Evolutionary conservation across 2,113 vertebrate genomes (phyloP).

Genomic region (Phyllostomus discolor): DNA sequence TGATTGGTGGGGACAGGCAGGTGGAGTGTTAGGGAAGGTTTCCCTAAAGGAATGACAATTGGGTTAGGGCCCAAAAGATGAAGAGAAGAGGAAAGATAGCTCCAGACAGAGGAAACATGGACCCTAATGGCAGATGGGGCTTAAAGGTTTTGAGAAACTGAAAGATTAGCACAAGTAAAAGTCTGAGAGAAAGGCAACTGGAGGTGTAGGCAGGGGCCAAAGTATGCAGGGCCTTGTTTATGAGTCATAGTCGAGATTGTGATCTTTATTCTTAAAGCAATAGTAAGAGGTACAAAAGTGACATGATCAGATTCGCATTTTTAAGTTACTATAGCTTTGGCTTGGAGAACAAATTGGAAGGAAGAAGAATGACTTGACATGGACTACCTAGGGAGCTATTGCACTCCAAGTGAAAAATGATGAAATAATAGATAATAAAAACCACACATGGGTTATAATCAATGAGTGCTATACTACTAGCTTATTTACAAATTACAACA

Average conservation of each 20-base stretch:
- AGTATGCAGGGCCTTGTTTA: not conserved
- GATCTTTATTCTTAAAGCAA: not conserved
- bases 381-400: not conserved
- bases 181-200: not conserved
- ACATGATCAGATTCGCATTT: not conserved
- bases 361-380: not conserved
- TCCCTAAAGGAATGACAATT: not conserved
- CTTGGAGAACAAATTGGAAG: not conserved
- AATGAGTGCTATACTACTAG: not conserved
- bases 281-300: not conserved
- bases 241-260: not conserved
- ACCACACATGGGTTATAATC: not conserved
- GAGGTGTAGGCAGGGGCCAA: not conserved
- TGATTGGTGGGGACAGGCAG: not conserved
- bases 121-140: not conserved
- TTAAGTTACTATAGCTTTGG: not conserved
- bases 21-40: not conserved
- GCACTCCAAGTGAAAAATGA: not conserved
- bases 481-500: not conserved
- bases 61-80: conserved; percentile 1
- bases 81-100: not conserved
- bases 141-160: not conserved
- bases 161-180: not conserved
- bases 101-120: not conserved
- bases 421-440: not conserved